Percentiles rank a stretch among this genome's conserved stretches.
phyloP scores from a whole-genome alignment of 35 echinoderm and acorn worm species.

The Ophiothrix spiculata region DNA sequence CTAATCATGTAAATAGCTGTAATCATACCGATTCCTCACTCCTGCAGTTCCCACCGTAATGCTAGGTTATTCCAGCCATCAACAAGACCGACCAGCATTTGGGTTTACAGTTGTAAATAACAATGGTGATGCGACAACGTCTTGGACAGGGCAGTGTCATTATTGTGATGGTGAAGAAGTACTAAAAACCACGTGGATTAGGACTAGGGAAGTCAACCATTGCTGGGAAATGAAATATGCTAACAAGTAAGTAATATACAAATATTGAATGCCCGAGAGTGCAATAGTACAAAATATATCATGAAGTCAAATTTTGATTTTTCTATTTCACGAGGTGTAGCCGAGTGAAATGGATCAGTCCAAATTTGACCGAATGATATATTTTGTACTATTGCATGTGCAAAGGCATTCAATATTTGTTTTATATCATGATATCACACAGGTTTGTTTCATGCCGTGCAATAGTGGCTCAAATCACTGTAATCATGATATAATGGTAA shows the following conservation, averaged over 20 bases:
- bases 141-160: constrained; percentile 98
- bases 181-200: constrained; percentile 82
- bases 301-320: too few species aligned
- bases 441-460: too few species aligned
- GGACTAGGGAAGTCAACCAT: constrained; percentile 55
- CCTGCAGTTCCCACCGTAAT: constrained; percentile 58
- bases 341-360: too few species aligned
- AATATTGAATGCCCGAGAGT: too few species aligned
- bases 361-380: too few species aligned
- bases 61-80: constrained; percentile 74
- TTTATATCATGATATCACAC: too few species aligned
- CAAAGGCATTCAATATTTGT: too few species aligned
- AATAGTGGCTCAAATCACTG: too few species aligned
- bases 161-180: constrained; percentile 74
- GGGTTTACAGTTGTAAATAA: constrained; percentile 84
- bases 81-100: constrained; percentile 60
- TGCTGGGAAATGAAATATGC: constrained; percentile 50
- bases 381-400: too few species aligned
- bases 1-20: neutral
- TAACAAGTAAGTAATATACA: constrained; percentile 88
- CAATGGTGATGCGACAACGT: constrained; percentile 69
- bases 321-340: too few species aligned
- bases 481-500: neutral
- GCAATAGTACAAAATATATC: too few species aligned
- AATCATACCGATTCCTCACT: neutral